phyloP scores from a whole-genome alignment of 2,888 invertebrate species.

The Sericinus montela region DNA sequence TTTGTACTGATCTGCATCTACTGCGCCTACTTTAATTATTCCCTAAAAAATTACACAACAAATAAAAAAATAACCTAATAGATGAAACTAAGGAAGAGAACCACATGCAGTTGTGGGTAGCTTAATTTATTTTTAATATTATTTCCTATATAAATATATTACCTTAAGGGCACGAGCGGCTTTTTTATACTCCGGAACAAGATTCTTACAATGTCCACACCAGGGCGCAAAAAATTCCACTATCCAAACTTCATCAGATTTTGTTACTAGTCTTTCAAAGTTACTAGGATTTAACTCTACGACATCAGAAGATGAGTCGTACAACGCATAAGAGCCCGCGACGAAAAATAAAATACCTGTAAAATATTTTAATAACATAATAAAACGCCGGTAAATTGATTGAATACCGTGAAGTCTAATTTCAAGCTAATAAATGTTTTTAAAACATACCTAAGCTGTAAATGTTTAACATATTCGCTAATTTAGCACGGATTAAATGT shows the following conservation, averaged over 20 bases:
- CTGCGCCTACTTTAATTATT: constrained; percentile 94
- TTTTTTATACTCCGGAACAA: constrained; percentile 96
- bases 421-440: constrained; percentile 47
- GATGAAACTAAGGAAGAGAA: too few species aligned
- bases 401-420: constrained; percentile 28
- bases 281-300: constrained; percentile 91
- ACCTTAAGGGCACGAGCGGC: constrained; percentile 95
- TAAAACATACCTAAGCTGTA: constrained; percentile 59
- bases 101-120: too few species aligned
- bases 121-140: not conserved
- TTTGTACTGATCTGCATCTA: constrained; percentile 94
- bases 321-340: constrained; percentile 71
- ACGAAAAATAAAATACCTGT: constrained; percentile 60
- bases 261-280: constrained; percentile 90
- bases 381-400: constrained; percentile 35
- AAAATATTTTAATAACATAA: constrained; percentile 31
- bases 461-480: constrained; percentile 50
- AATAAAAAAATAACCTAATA: not conserved
- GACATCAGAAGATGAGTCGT: constrained; percentile 86
- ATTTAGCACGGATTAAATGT: constrained; percentile 40
- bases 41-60: constrained; percentile 83
- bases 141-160: constrained; percentile 21
- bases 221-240: constrained; percentile 98
- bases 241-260: constrained; percentile 94
- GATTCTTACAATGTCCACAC: constrained; percentile 94